Evolutionary conservation across 2,888 invertebrate species (phyloP), one percentile per base, ranked within the genome.

Genomic region (Nymphalis c-album): DNA sequence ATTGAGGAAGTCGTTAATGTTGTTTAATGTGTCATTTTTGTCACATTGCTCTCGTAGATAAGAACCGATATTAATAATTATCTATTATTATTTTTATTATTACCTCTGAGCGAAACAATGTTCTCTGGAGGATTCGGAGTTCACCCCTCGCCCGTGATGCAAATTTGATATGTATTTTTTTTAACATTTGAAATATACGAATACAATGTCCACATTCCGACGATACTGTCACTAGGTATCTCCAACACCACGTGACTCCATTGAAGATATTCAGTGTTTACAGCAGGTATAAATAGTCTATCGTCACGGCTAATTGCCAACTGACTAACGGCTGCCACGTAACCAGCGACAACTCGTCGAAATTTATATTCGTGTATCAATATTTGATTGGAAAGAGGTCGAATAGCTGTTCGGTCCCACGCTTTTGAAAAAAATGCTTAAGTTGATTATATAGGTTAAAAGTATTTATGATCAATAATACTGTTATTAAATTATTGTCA

Each of bases 301-400:
- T 55, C 60, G 45, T 22, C 60, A 47, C 60, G 60, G 84, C 81
- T 81, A 80, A 82, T 81, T 86, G 85, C 85, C 86, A 86, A 83
- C 80, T 63, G 67, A 69, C 67, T 70, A 73, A 73, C 73, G 72
- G 73, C 70, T 58, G 64, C 68, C 71, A 74, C 73, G 73, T 70
- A 58, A 63, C 61, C 31, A 26, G 57, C 40, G 57, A 51, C 62
- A 67, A 69, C 66, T 64, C 59, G 55, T 40, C 48, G 60, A 58
- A 46, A 61, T 64, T 50, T n/a, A 22, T 13, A 10, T 61, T 40
- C 50, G 20, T 40, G 65, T 63, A 53, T 65, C 63, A 63, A 66
- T 69, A 66, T 66, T 69, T 68, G 63, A 63, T 55, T 20, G 62
- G 46, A 53, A 46, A 55, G 26, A 55, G 63, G 55, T 63, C 55